Conservation (phyloP, 2,113 vertebrate species). For the Eleginops maclovinus region DNA sequence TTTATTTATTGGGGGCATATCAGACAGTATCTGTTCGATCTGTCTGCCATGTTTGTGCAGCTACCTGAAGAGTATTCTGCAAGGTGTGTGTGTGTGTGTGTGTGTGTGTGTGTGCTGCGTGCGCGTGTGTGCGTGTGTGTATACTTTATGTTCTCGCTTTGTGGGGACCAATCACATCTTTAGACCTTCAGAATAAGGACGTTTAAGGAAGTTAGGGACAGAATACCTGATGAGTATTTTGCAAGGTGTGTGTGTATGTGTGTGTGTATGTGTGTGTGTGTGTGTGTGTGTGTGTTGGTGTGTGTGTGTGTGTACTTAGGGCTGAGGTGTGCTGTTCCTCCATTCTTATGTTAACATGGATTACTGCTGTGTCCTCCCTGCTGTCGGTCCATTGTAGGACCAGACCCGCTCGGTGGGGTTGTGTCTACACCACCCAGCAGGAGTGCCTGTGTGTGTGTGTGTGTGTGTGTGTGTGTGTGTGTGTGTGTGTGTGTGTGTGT, state of each 20-base stretch:
- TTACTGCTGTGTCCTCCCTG: slow-evolving; percentile 66
- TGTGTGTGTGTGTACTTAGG: slow-evolving; percentile 45
- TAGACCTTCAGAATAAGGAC: neutral
- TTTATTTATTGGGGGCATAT: too few species aligned
- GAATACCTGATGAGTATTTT: slow-evolving; percentile 38
- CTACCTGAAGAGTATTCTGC: too few species aligned
- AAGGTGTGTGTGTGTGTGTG: slow-evolving; percentile 4
- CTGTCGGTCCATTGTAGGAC: slow-evolving; percentile 66
- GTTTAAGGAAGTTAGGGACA: slow-evolving; percentile 4
- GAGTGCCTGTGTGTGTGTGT: slow-evolving; percentile 51
- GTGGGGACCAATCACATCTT: neutral
- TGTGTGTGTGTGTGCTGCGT: slow-evolving; percentile 12
- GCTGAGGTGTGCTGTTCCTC: slow-evolving; percentile 54
- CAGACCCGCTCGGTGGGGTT: slow-evolving; percentile 71
- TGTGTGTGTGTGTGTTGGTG: slow-evolving; percentile 38
- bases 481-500: too few species aligned
- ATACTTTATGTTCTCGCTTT: neutral
- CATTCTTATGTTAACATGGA: slow-evolving; percentile 76
- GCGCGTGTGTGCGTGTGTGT: slow-evolving; percentile 24
- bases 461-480: slow-evolving; percentile 46
- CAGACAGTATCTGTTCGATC: too few species aligned
- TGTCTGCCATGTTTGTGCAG: too few species aligned
- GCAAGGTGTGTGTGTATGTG: slow-evolving; percentile 20
- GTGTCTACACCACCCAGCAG: slow-evolving; percentile 78
- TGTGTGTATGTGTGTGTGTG: slow-evolving; percentile 25